Evolutionary conservation across 2,888 invertebrate species (phyloP), one percentile per base, ranked within the genome.

Genomic region (Cheilosia vernalis): DNA sequence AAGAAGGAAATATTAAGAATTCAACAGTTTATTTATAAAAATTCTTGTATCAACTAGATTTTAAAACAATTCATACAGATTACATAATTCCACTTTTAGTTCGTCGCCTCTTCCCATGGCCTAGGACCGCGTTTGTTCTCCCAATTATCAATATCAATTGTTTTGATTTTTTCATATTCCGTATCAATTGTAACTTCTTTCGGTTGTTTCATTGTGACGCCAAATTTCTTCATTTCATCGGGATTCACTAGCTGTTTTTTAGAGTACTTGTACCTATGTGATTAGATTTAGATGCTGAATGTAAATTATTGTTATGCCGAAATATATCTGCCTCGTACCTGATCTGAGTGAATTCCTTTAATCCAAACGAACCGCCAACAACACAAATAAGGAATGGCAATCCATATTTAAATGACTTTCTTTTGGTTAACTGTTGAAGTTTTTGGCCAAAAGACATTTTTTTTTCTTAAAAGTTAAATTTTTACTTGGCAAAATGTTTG

Each of bases 91-190:
- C 4, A 37, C 13, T 37, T 30, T 51, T 7, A 66, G n/a, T 42
- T 33, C 17, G 24, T 58, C 10, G 15, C n/a, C 89, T 94, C 93
- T 89, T 98, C 97, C 97, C 97, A 97, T 0, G 97, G 97, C 69
- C 98, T 93, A 5, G 97, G 96, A 0, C 97, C 97, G 88, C 98
- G 93, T 87, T 95, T 94, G 89, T 97, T 97, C 90, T 96, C 94
- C 98, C 98, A 98, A 88, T 95, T 94, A 87, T 97, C 95, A 87
- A 96, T 94, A 90, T 98, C 96, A 47, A 96, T 91, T 70, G 93
- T 91, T 90, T 96, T 93, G 2, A 96, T 93, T 91, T 95, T 95
- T 87, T 96, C 95, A 92, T 94, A 97, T 88, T 95, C 95, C 44
- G 92, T 92, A 91, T 97, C 97, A 87, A 97, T 90, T 0, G 96